Conservation (phyloP, 2,888 invertebrate genomes). For the Tyria jacobaeae region DNA sequence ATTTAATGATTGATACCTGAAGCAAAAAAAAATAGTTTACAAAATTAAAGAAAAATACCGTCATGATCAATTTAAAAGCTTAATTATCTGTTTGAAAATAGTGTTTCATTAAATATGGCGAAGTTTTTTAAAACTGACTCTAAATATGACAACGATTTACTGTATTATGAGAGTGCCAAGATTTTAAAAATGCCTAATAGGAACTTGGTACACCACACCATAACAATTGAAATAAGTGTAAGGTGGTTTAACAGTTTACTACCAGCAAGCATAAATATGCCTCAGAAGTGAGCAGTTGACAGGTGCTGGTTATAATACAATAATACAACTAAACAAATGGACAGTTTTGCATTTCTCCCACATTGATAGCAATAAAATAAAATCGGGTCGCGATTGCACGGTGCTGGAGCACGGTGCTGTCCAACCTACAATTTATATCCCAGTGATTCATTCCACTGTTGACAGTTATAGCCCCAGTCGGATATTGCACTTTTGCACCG, state of each 20-base stretch:
- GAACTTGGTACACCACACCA: no score
- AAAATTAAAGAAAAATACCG: no score
- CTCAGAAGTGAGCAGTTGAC: not conserved
- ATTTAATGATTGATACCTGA: no score
- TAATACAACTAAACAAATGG: slow-evolving; percentile 75
- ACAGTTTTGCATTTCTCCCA: slow-evolving; percentile 61
- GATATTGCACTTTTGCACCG: slow-evolving; percentile 82
- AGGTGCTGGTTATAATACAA: slow-evolving; percentile 61
- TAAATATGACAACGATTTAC: no score
- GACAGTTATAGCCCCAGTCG: slow-evolving; percentile 80
- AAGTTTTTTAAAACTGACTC: no score
- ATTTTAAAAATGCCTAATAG: no score
- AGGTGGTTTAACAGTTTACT: not conserved
- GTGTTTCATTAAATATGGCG: no score
- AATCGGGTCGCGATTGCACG: slow-evolving; percentile 70
- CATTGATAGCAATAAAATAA: slow-evolving; percentile 74
- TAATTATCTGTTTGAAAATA: no score
- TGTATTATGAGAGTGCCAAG: no score
- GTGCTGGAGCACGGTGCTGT: slow-evolving; percentile 68
- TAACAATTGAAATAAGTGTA: not conserved
- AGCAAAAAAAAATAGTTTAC: no score
- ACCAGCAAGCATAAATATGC: not conserved
- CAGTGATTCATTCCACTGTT: slow-evolving; percentile 81
- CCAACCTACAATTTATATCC: slow-evolving; percentile 75
- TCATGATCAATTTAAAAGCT: no score